Conservation (phyloP, 2,797 vertebrate genomes). For the Botia almorhae region DNA sequence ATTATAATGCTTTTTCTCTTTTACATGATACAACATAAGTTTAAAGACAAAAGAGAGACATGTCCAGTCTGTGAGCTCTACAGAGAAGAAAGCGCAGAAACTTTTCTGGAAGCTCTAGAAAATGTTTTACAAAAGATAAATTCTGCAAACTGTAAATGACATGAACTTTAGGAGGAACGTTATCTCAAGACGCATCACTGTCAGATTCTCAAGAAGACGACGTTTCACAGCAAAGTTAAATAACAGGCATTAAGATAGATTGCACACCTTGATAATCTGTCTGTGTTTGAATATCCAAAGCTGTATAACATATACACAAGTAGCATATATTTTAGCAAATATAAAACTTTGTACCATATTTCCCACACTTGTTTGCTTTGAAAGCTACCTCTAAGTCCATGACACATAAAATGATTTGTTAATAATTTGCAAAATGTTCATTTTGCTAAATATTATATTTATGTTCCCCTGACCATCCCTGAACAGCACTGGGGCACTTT, state of each 20-base stretch:
- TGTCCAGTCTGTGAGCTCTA: slow-evolving; percentile 69
- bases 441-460: not conserved
- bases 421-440: not conserved
- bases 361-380: slow-evolving; percentile 13
- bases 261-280: not conserved
- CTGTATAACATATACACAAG: too few relatives aligned
- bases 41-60: slow-evolving; percentile 46
- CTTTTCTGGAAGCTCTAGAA: slow-evolving; percentile 44
- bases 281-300: too few relatives aligned
- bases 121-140: slow-evolving; percentile 27
- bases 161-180: not conserved
- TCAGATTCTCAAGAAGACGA: not conserved
- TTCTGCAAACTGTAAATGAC: not conserved
- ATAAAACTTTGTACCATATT: not conserved
- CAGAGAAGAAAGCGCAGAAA: not conserved
- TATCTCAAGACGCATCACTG: not conserved
- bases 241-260: not conserved
- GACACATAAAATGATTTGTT: not conserved
- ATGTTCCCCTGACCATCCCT: too few relatives aligned
- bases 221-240: not conserved
- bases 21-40: slow-evolving; percentile 10
- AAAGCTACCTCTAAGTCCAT: slow-evolving; percentile 28
- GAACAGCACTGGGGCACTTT: not conserved
- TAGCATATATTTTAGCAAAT: too few relatives aligned
- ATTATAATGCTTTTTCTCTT: not conserved